Percentiles rank a stretch among this genome's conserved stretches.
Conservation (phyloP, 23 tunicate species). For the Phallusia fumigata region DNA sequence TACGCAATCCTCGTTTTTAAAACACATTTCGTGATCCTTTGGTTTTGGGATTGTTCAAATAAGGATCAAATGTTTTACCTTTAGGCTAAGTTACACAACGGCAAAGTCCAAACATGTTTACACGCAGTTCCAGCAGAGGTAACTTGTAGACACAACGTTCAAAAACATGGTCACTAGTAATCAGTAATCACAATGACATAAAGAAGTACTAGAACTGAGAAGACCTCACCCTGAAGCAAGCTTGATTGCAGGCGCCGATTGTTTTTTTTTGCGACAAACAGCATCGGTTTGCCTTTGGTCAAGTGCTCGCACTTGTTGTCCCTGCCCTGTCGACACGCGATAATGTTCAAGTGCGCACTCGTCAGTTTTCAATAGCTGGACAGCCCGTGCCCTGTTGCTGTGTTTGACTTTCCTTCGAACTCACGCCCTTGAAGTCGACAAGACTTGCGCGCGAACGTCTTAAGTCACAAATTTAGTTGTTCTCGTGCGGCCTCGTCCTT, state of each 20-base stretch:
- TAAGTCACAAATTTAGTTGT: not conserved
- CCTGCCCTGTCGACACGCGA: slow-evolving; percentile 8
- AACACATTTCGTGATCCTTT: not conserved
- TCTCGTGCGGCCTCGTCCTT: not conserved
- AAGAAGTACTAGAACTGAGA: no score
- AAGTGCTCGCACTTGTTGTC: not conserved
- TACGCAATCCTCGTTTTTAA: not conserved
- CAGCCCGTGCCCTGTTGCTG: not conserved
- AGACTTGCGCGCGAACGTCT: not conserved
- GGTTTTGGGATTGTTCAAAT: no score
- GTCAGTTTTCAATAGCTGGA: not conserved
- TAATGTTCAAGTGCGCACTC: not conserved
- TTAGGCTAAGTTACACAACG: no score
- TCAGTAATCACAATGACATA: no score
- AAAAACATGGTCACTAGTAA: no score
- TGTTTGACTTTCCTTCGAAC: not conserved
- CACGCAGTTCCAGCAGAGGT: no score
- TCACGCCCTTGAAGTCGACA: not conserved
- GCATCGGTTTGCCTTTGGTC: not conserved
- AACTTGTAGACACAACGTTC: no score
- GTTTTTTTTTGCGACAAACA: not conserved
- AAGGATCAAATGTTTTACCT: no score
- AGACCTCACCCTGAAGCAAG: no score
- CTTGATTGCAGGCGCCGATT: no score
- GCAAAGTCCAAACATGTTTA: no score